Conservation (phyloP, 2,113 vertebrate species). For the Ptyas mucosa region DNA sequence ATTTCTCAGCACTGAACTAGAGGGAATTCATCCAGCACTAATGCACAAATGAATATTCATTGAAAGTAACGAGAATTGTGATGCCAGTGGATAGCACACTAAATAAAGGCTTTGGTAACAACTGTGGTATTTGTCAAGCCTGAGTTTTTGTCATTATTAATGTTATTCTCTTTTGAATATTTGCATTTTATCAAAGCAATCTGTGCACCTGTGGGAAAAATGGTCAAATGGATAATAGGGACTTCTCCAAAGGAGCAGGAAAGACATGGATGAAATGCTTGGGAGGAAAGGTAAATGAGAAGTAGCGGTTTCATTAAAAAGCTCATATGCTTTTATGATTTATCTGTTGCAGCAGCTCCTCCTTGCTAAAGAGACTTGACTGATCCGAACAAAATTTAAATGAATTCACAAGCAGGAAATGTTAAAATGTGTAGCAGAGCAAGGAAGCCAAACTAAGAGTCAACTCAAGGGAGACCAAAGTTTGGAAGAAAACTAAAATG, state of each 20-base stretch:
- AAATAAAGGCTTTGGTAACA: constrained; percentile 47
- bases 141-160: constrained; percentile 33
- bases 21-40: constrained; percentile 17
- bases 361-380: constrained; percentile 44
- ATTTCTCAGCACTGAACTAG: not conserved
- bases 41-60: constrained; percentile 56
- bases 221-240: constrained; percentile 62
- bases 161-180: constrained; percentile 44
- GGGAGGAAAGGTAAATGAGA: constrained; percentile 63
- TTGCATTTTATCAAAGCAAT: constrained; percentile 58
- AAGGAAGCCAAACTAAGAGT: not conserved
- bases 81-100: constrained; percentile 42
- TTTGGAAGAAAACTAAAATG: constrained; percentile 12
- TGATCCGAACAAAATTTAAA: constrained; percentile 42
- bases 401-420: constrained; percentile 46
- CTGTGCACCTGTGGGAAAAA: constrained; percentile 44
- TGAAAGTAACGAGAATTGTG: constrained; percentile 29
- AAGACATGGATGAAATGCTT: constrained; percentile 54
- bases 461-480: not conserved
- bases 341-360: constrained; percentile 54
- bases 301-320: constrained; percentile 61
- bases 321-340: constrained; percentile 55
- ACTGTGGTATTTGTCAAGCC: constrained; percentile 46
- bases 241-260: constrained; percentile 46
- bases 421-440: constrained; percentile 29